phyloP scores from a whole-genome alignment of 2,888 invertebrate genomes.

The Bombylius discolor region DNA sequence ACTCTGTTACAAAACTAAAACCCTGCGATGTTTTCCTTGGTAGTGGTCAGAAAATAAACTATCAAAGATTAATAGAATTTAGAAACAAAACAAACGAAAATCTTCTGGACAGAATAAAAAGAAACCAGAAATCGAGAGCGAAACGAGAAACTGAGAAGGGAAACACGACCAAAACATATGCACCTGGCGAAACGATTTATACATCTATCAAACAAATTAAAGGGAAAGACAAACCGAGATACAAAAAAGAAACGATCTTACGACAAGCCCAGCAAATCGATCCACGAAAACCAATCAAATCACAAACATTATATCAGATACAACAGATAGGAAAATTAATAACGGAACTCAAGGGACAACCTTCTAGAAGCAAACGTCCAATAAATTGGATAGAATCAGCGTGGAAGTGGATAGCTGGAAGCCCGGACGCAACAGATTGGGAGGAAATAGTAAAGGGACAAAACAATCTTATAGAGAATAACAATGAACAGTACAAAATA shows the following conservation, averaged over 20 bases:
- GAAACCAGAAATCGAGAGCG: neutral
- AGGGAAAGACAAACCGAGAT: neutral
- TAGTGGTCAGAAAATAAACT: neutral
- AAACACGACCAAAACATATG: neutral
- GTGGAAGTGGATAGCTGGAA: too few relatives aligned
- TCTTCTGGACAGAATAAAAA: neutral
- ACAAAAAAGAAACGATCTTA: neutral
- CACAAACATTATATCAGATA: too few relatives aligned
- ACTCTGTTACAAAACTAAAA: neutral
- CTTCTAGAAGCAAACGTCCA: too few relatives aligned
- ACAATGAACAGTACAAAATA: too few relatives aligned
- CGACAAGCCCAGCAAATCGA: too few relatives aligned
- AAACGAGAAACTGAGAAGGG: neutral
- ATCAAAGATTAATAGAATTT: neutral
- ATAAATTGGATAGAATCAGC: too few relatives aligned
- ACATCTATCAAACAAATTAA: neutral
- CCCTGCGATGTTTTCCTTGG: neutral
- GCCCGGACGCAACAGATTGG: too few relatives aligned
- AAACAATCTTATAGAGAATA: too few relatives aligned
- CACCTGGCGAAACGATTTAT: neutral
- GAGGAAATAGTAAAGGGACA: too few relatives aligned
- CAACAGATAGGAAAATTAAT: too few relatives aligned
- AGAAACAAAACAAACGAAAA: neutral
- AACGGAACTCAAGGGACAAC: too few relatives aligned
- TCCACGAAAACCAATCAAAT: too few relatives aligned